Evolutionary conservation across 2,797 vertebrate genomes (phyloP), one percentile per base, ranked within the genome.

Genomic region (Sebastes taczanowskii): DNA sequence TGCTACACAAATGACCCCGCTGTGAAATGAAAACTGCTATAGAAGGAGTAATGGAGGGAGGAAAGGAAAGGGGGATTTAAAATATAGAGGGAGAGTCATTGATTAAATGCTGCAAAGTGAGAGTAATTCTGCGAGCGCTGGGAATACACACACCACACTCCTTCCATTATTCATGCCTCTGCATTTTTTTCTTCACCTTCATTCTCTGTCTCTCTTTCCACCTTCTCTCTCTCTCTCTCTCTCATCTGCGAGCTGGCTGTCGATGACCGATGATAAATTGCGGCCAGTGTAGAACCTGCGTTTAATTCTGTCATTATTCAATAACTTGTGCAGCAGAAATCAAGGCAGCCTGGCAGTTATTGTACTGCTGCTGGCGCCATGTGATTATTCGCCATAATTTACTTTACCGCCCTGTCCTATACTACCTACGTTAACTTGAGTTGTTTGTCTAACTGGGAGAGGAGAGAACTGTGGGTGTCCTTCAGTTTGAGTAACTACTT

Each of bases 41-140:
- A 35, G 82, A 64, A 73, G 69, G 59, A 78, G 81, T 13, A 16
- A 55, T 63, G 30, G 65, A 71, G 62, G 75, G 38, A 27, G 72
- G 61, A 23, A 61, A 52, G 77, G 30, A 80, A 77, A 82, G 80
- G 79, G 82, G 78, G 84, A 78, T 88, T 87, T 91, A 87, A 91
- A 93, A 92, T 91, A 88, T 88, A 92, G 78, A 80, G 80, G 73
- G 75, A 88, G 84, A 91, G 89, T 78, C 92, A 95, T 95, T 95
- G 95, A 96, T 96, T 96, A 95, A 96, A 95, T 93, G 93, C 92
- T 92, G 91, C 87, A 95, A 94, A 94, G 93, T 94, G 93, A 92
- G 92, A 94, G 93, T 94, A 94, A 94, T 95, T 95, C 92, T 88
- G 86, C n/a, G 59, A 89, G 91, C 90, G 53, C 75, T 86, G 94